Evolutionary conservation across 2,797 vertebrate genomes (phyloP).

Genomic region (Enoplosus armatus): DNA sequence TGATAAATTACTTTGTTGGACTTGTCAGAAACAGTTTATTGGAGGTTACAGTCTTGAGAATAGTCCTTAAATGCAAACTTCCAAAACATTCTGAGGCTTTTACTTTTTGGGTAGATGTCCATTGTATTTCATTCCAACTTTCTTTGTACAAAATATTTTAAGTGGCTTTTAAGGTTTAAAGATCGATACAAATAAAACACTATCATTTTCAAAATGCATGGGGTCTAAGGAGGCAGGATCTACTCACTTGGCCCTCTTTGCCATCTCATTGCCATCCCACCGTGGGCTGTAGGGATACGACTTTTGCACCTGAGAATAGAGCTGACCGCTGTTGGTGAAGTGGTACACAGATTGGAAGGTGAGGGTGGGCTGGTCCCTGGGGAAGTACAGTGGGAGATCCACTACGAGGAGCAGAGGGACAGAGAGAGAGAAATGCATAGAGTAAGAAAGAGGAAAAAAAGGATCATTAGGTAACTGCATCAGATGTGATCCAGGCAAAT

Average conservation of each 20-base stretch:
- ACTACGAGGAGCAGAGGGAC: conserved; percentile 81
- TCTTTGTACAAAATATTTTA: neutral
- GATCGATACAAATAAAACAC: neutral
- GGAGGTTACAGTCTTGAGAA: neutral
- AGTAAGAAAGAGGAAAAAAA: neutral
- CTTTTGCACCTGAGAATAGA: conserved; percentile 98
- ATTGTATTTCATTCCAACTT: neutral
- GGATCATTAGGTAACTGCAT: neutral
- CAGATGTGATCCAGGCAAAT: neutral
- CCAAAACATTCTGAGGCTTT: neutral
- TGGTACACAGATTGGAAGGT: conserved; percentile 99
- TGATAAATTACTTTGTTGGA: neutral
- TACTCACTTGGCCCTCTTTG: conserved; percentile 99
- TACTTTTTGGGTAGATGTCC: neutral
- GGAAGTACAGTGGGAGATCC: conserved; percentile 97
- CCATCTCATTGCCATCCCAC: conserved; percentile 99
- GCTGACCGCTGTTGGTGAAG: conserved; percentile 97
- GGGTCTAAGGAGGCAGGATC: neutral
- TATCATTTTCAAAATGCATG: neutral
- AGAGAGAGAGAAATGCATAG: neutral
- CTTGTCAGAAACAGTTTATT: neutral
- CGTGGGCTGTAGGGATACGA: conserved; percentile 98
- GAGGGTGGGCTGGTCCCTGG: conserved; percentile 96
- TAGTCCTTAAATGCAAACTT: neutral
- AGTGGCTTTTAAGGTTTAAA: neutral